Evolutionary conservation across 64 coral and sea anemone genomes (phyloP).

Genomic region (Platygyra sinensis): DNA sequence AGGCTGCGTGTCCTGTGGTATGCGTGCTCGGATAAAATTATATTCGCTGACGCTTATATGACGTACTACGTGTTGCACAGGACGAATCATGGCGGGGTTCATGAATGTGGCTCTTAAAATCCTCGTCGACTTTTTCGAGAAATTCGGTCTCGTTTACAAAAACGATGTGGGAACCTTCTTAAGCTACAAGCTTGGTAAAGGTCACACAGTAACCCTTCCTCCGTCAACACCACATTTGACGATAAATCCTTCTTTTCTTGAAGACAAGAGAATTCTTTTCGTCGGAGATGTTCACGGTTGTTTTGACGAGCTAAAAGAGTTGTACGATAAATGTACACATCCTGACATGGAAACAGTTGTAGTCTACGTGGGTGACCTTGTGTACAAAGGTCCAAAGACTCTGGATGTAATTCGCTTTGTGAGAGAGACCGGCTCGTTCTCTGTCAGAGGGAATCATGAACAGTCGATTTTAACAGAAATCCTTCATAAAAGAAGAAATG

Average conservation of each 20-base stretch:
- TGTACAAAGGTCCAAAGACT: slow-evolving; percentile 70
- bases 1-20: too few relatives aligned
- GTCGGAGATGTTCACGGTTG: slow-evolving; percentile 82
- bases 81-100: neutral
- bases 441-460: slow-evolving; percentile 79
- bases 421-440: slow-evolving; percentile 68
- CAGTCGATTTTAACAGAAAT: slow-evolving; percentile 72
- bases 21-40: neutral
- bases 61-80: neutral
- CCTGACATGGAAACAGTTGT: slow-evolving; percentile 53
- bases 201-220: slow-evolving; percentile 4
- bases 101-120: neutral
- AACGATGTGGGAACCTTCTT: slow-evolving; percentile 11
- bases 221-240: slow-evolving; percentile 15
- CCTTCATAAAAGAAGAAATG: slow-evolving; percentile 55
- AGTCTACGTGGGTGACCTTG: slow-evolving; percentile 70
- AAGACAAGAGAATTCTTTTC: slow-evolving; percentile 45
- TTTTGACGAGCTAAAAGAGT: slow-evolving; percentile 67
- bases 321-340: slow-evolving; percentile 45
- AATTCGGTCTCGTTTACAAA: slow-evolving; percentile 32
- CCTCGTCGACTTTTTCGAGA: slow-evolving; percentile 15
- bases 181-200: slow-evolving; percentile 20
- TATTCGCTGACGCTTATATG: neutral
- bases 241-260: neutral
- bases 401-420: slow-evolving; percentile 58